Base-by-base conservation (phyloP, 2,113 vertebrate species). In the Gymnocephalus cernua region DNA sequence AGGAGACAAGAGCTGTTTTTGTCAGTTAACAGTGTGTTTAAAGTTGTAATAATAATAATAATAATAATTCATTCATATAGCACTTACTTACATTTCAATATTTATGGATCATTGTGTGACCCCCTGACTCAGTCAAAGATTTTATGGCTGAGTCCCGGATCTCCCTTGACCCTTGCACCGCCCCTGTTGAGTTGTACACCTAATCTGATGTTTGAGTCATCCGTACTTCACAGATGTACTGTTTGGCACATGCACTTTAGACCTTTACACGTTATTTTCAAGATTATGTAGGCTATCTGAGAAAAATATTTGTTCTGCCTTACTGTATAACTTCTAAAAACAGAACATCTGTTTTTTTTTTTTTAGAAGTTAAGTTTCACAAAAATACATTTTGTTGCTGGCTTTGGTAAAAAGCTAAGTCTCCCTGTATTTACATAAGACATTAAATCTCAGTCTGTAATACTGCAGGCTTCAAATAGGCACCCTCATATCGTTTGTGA, bases 171-270 rank as follows among this genome's bases (percentile, higher is more conserved):
- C 69, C 16, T 16, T 0, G 12, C 7, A 41, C 32, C 19, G 0
- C 27, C 68, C 4, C 53, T 41, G n/a, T 56, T 70, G 32, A 54
- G 67, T 56, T 32, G 16, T 58, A 51, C 1, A 1, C 6, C 12
- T 13, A 19, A 8, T 44, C 23, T 23, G 15, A 27, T 44, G 2
- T 73, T 32, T 62, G 16, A 56, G 7, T 48, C 57, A 41, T 32
- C 2, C 19, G 21, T 35, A 79, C 48, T 56, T 35, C 1, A 47
- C 23, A 73, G 11, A 2, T 29, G 19, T 27, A 32, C 32, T 23
- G 69, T 35, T 47, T 76, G 44, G 6, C 19, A 56, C 19, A 10
- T 63, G 45, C 12, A 73, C 70, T 56, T 78, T 73, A 51, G 41
- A 74, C 32, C 8, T 56, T 48, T 41, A 18, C 2, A 35, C 0